phyloP scores from a whole-genome alignment of 2,888 invertebrate species.

The Pterobdella sp. region DNA sequence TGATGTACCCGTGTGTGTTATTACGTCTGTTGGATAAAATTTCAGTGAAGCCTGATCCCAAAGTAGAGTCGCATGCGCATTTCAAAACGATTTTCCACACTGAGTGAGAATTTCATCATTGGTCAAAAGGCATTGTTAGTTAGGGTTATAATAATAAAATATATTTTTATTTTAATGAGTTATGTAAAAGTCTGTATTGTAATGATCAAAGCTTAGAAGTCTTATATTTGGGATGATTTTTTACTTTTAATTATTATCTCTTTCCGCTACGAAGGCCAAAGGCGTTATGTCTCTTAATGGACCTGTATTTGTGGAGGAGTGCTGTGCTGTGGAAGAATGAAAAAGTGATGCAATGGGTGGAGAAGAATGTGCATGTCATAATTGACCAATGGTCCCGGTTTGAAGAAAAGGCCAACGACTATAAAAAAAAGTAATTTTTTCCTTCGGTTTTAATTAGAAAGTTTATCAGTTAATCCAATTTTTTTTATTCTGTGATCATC shows the following conservation, averaged over 20 bases:
- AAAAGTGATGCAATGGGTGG: constrained; percentile 68
- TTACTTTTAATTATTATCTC: not conserved
- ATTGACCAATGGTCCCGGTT: constrained; percentile 60
- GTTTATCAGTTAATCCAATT: not conserved
- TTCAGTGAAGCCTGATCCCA: constrained; percentile 62
- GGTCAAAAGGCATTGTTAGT: not conserved
- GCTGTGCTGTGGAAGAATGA: constrained; percentile 72
- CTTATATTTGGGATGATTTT: not conserved
- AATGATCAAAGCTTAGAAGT: too few species aligned
- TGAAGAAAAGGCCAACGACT: constrained; percentile 52
- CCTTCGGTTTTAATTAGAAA: not conserved
- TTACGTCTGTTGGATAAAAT: constrained; percentile 68
- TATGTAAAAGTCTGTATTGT: too few species aligned
- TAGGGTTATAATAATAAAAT: not conserved
- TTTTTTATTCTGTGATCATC: not conserved
- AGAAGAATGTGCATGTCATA: constrained; percentile 62
- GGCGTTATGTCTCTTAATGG: constrained; percentile 63
- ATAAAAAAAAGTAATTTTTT: constrained; percentile 52
- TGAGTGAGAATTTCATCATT: constrained; percentile 52
- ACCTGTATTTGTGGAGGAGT: constrained; percentile 66
- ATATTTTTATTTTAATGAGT: not conserved
- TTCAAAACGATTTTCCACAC: constrained; percentile 52
- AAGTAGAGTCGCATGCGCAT: constrained; percentile 56
- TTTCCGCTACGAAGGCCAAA: constrained; percentile 51
- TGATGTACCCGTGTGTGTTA: constrained; percentile 74